Evolutionary conservation across 2,797 vertebrate species (phyloP).

Genomic region (Sebastes baramenuke): DNA sequence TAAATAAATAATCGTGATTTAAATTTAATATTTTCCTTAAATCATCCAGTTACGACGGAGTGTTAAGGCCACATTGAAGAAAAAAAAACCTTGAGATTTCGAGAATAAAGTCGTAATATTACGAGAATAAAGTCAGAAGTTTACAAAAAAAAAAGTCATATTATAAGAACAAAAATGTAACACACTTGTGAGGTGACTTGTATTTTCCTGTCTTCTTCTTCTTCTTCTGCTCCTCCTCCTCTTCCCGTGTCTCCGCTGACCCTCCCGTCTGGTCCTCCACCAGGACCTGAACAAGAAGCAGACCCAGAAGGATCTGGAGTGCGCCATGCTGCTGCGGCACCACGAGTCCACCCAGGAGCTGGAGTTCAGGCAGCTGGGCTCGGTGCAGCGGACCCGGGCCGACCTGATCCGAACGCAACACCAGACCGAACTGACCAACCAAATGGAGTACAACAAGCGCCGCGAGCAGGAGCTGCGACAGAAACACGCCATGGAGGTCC

Average conservation of each 20-base stretch:
- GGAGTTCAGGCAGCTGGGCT: slow-evolving; percentile 89
- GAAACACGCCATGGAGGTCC: slow-evolving; percentile 89
- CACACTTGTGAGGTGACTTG: too few species aligned
- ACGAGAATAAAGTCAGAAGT: too few species aligned
- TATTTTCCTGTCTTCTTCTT: too few species aligned
- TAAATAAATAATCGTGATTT: background rate
- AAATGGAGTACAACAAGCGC: slow-evolving; percentile 93
- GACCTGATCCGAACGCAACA: slow-evolving; percentile 92
- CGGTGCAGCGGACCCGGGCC: slow-evolving; percentile 87
- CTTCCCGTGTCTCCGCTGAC: background rate
- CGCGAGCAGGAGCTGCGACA: slow-evolving; percentile 90
- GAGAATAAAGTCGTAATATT: too few species aligned
- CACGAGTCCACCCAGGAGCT: slow-evolving; percentile 92
- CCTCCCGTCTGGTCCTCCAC: background rate
- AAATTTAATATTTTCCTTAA: background rate
- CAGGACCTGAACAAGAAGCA: slow-evolving; percentile 94
- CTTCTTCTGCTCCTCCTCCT: background rate
- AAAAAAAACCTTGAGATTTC: too few species aligned
- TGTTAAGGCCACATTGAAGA: too few species aligned
- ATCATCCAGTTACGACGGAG: background rate
- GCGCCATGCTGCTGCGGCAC: slow-evolving; percentile 89
- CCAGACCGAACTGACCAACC: slow-evolving; percentile 92
- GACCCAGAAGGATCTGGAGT: slow-evolving; percentile 92
- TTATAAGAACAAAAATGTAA: too few species aligned
- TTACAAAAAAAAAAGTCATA: too few species aligned